Base-by-base conservation (phyloP, 2,113 vertebrate species). In the Ramphastos sulfuratus region DNA sequence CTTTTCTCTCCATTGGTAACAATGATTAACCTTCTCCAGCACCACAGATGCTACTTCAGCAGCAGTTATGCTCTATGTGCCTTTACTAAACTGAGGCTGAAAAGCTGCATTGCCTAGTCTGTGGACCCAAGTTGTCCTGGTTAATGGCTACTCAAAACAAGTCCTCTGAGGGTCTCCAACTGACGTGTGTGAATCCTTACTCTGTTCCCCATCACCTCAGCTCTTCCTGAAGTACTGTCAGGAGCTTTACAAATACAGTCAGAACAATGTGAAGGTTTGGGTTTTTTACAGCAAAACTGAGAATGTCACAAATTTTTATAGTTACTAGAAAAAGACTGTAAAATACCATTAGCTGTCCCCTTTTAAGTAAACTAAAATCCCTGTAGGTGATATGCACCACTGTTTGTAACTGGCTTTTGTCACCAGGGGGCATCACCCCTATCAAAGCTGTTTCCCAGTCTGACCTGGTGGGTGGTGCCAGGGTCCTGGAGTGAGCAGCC, bases 91-190 rank as follows among this genome's bases (percentile, higher is more conserved):
- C 48, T 9, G 71, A 80, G 92, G 89, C 87, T 82, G 42, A 56
- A 44, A 12, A 54, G 6, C 4, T 5, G 30, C 4, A 1, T 54
- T 72, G 3, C 8, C 69, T 24, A 71, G 10, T 18, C 33, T 3
- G 0, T 2, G 16, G n/a, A 23, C 4, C 31, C 0, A 0, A 3
- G 1, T 20, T 82, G 46, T 70, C 30, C 83, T 0, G 1, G 1
- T 17, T 12, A 48, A 2, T 50, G 82, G 75, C 46, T 15, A 16
- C 59, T 42, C 74, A 3, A 5, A 54, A 17, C 3, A 2, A 8
- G 39, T 4, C 54, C 76, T 54, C 19, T 2, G 19, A 30, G 44
- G 9, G n/a, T 7, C 63, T 79, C 54, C 2, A 2, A 15, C 19
- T 13, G 28, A 33, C 73, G 37, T 1, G 0, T 12, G 12, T 35